Base-by-base conservation (phyloP, 2,797 vertebrate species). In the Myoxocephalus aenaeus region DNA sequence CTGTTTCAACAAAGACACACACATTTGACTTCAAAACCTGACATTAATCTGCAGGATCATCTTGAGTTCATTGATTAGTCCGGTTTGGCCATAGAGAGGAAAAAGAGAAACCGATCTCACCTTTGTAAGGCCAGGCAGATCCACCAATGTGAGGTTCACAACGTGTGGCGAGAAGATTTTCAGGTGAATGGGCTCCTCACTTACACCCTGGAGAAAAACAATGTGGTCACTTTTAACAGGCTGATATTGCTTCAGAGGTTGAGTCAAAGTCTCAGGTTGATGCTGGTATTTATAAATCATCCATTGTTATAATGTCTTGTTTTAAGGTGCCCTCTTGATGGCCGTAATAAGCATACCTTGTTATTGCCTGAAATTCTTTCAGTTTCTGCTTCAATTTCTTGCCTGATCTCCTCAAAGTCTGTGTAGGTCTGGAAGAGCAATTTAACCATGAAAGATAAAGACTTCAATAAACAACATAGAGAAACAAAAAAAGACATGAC, bases 41-140 rank as follows among this genome's bases (percentile, higher is more conserved):
- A 50, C 18, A 56, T 32, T 56, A 1, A 13, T 63, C 12, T 57
- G 9, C 20, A 74, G 54, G 17, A 42, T 61, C 2, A 32, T 34
- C 27, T 40, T 38, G 7, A 53, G 36, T 25, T 59, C 10, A 75
- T n/a, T 54, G 15, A 17, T 63, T 2, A 40, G 11, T 65, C 17
- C 44, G 20, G 40, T 71, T 38, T 50, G 36, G 44, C 76, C 17
- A 59, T 3, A 5, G 1, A 5, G 5, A 65, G 44, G 51, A 12
- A 34, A 29, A 73, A 38, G 4, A 6, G 11, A 63, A 69, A 51
- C 1, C 1, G 8, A 15, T 63, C 53, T 79, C 93, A 99, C 98
- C 96, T 99, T 99, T 67, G 98, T 99, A 92, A 99, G 96, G 79
- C 98, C 98, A 59, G 98, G 98, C 76, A 99, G 96, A 86, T 99